phyloP scores from a whole-genome alignment of 1,140 invertebrate species.

The Eriocheir sinensis region DNA sequence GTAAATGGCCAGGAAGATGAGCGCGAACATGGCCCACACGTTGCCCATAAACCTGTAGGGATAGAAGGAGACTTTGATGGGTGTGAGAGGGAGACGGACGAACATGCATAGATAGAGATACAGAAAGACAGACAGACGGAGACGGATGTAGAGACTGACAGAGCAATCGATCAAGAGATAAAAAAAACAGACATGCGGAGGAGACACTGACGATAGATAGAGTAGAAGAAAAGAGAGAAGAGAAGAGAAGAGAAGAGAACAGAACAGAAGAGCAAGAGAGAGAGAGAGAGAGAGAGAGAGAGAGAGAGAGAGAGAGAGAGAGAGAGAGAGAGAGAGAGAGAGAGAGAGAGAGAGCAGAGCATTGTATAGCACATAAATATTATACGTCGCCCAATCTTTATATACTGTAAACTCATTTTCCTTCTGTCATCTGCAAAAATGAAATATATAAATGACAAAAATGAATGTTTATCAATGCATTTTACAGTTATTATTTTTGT shows the following conservation, averaged over 20 bases:
- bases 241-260: neutral
- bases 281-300: constrained; percentile 29
- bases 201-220: too few relatives aligned
- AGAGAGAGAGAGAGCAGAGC: neutral
- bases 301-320: constrained; percentile 36
- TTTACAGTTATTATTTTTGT: too few relatives aligned
- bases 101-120: neutral
- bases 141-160: neutral
- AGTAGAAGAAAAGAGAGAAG: neutral
- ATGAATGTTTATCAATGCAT: too few relatives aligned
- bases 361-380: too few relatives aligned
- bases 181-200: too few relatives aligned
- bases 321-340: constrained; percentile 26
- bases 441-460: too few relatives aligned
- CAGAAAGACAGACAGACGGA: neutral
- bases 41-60: constrained; percentile 94
- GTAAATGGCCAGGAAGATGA: constrained; percentile 95
- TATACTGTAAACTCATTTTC: too few relatives aligned
- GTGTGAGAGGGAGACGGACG: too few relatives aligned
- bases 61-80: constrained; percentile 32
- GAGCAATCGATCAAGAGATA: neutral
- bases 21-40: constrained; percentile 98
- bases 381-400: too few relatives aligned
- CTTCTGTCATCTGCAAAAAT: too few relatives aligned
- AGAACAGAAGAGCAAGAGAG: neutral